Evolutionary conservation across 53 echinoderm and acorn worm genomes (phyloP).

Genomic region (Henricia sp.): DNA sequence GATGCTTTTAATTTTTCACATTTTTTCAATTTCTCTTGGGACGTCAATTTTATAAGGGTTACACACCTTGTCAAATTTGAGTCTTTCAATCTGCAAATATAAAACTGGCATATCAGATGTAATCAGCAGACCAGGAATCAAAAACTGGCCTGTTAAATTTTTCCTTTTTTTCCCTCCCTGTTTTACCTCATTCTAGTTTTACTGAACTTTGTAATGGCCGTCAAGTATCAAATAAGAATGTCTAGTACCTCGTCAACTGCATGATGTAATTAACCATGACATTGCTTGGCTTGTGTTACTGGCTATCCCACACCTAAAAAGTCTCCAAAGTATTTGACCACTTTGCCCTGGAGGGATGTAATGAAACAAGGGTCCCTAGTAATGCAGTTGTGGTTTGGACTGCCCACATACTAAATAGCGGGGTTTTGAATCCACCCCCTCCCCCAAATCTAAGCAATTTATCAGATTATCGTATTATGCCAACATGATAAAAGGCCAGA

Average conservation of each 20-base stretch:
- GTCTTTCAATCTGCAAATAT: background rate
- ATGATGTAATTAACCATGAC: conserved; percentile 51
- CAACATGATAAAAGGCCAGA: too few relatives aligned
- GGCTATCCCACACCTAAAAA: background rate
- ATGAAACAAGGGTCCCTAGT: background rate
- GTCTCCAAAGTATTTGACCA: conserved; percentile 26
- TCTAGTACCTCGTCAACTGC: conserved; percentile 2
- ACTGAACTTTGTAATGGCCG: background rate
- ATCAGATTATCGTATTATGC: conserved; percentile 43
- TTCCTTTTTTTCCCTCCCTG: background rate
- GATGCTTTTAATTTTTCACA: too few relatives aligned
- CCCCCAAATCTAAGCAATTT: conserved; percentile 25
- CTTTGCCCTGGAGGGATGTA: conserved; percentile 32
- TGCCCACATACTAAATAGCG: background rate
- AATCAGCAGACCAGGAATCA: background rate
- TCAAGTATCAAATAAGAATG: conserved; percentile 11
- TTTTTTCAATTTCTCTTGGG: too few relatives aligned
- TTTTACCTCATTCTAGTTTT: conserved; percentile 15
- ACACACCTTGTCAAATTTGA: too few relatives aligned
- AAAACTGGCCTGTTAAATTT: too few relatives aligned
- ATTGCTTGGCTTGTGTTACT: conserved; percentile 29
- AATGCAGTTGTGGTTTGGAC: background rate
- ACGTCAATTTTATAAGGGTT: background rate
- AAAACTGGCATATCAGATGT: background rate
- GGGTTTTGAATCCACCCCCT: background rate